A percentile compares a stretch with the other conserved stretches of the same genome.
phyloP scores from a whole-genome alignment of 2,888 invertebrate species.

The Leptothorax acervorum region DNA sequence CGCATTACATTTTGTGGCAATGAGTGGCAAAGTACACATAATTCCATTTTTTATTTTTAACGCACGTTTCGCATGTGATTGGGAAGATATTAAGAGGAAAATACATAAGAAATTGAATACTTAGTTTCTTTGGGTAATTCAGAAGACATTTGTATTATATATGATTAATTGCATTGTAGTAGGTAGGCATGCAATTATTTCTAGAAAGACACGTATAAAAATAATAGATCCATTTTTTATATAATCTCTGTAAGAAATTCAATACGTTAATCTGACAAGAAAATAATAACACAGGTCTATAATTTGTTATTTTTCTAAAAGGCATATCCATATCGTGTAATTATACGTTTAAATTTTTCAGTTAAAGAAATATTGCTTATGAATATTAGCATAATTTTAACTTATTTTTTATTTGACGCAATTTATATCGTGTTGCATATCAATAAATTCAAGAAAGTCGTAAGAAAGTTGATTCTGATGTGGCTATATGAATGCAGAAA shows the following conservation, averaged over 20 bases:
- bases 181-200: not conserved
- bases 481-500: conserved; percentile 31
- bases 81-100: not conserved
- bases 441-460: conserved; percentile 22
- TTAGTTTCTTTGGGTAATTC: not conserved
- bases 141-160: not conserved
- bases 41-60: not conserved
- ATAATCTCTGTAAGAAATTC: not conserved
- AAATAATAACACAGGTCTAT: not conserved
- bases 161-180: not conserved
- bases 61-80: not conserved
- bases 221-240: not conserved
- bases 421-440: not conserved
- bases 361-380: not conserved
- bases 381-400: not conserved
- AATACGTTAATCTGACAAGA: not conserved
- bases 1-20: not conserved
- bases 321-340: not conserved
- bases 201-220: not conserved
- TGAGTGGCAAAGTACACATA: not conserved
- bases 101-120: not conserved
- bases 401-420: not conserved
- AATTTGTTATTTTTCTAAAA: not conserved
- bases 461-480: conserved; percentile 1
- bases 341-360: not conserved